Conservation (phyloP, 2,888 invertebrate species). For the Anodontia alba region DNA sequence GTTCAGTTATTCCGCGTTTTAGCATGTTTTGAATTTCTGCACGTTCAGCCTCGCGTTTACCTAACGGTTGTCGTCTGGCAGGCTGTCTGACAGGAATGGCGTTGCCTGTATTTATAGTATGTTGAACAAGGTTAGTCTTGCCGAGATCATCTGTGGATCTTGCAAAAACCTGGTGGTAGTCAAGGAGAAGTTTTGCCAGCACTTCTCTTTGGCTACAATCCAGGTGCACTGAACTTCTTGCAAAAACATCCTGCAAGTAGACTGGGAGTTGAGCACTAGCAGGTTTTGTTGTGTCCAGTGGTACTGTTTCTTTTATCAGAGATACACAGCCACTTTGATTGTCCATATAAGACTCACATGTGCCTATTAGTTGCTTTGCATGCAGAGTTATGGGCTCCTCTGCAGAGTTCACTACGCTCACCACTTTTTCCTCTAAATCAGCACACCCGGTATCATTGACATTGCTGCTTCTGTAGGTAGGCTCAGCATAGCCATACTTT, state of each 20-base stretch:
- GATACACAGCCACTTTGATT: not conserved
- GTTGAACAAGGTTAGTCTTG: constrained; percentile 20
- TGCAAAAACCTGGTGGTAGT: constrained; percentile 9
- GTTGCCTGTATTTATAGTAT: constrained; percentile 36
- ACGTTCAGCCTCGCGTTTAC: constrained; percentile 26
- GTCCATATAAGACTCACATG: constrained; percentile 1
- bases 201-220: no score
- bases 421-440: not conserved
- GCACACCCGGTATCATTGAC: not conserved
- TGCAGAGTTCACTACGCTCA: constrained; percentile 6
- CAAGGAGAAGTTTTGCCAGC: no score
- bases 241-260: constrained; percentile 1
- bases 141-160: constrained; percentile 9
- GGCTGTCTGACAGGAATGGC: constrained; percentile 38
- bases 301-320: not conserved
- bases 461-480: not conserved
- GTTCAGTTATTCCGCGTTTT: constrained; percentile 43
- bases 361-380: constrained; percentile 5
- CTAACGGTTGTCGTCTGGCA: constrained; percentile 29
- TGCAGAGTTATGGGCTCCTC: not conserved
- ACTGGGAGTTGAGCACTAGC: not conserved
- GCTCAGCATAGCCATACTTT: not conserved
- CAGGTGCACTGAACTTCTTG: not conserved
- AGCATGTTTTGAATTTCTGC: constrained; percentile 49
- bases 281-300: not conserved